Base-by-base conservation (phyloP, 1,140 invertebrate genomes). In the Drosophila simulans region DNA sequence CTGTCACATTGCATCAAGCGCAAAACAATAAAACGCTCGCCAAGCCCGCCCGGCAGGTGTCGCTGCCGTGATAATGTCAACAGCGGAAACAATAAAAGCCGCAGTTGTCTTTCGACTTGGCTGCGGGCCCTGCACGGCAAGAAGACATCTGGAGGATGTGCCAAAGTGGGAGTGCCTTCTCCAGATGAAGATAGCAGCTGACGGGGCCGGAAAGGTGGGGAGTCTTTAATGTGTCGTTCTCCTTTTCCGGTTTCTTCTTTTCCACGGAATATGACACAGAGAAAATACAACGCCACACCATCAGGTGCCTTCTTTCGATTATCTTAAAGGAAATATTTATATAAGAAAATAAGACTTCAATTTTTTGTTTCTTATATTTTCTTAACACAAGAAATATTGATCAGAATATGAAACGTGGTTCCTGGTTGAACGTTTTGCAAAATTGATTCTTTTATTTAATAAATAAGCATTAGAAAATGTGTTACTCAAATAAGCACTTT, bases 31-130 rank as follows among this genome's bases (percentile, higher is more conserved):
- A 79, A 86, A 83, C 75, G 83, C 62, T 72, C 64, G 76, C 60
- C 83, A 56, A 77, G 55, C 63, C 66, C 57, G 40, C 46, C 57
- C 52, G 83, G 75, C 83, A 86, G 84, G 83, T 86, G 83, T 89
- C 79, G 83, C 66, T 77, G 77, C 58, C 71, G 76, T 83, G 83
- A 89, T 86, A 86, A 83, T 88, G 83, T 86, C 83, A 86, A 86
- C 83, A 86, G 84, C 84, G 83, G 83, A 86, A 86, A 83, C 83
- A 86, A 86, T 86, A 89, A 86, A 86, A 86, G 83, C 83, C 79
- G 76, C 83, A 88, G 75, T 88, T 89, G 79, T 76, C 79, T 88
- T 72, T 83, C 71, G 74, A 63, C 70, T 72, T 65, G 69, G 84
- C 83, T 66, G 64, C 59, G 83, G 60, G 64, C 68, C 31, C 37